These are phyloP conservation scores for Nomada goodeniana DNA, from an alignment of 2,888 invertebrate genomes.

Conservation along the genomic window DNA sequence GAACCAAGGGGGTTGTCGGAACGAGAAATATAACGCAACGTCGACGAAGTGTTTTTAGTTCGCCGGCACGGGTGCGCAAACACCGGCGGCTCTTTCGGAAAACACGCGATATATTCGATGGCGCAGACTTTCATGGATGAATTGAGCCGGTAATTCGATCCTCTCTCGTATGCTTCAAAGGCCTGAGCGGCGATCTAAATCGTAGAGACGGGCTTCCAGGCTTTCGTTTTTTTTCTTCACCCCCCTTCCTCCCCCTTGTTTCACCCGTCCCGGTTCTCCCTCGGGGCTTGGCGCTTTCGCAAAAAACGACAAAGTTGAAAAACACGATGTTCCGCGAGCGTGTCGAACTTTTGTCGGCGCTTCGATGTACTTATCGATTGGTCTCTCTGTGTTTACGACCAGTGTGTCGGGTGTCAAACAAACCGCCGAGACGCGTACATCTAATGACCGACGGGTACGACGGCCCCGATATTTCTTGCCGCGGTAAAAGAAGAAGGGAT, in stretches of 20 bases:
- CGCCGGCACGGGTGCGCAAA: conserved; percentile 12
- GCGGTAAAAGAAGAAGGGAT: no score
- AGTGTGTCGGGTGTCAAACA: neutral
- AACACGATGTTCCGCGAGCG: neutral
- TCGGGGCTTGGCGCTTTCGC: conserved; percentile 19
- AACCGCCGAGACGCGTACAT: neutral
- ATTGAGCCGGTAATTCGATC: conserved; percentile 55
- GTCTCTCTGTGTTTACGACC: neutral
- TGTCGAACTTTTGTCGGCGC: neutral
- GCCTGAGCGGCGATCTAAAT: conserved; percentile 44
- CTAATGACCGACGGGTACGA: no score
- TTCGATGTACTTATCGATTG: no score
- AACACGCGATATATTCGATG: conserved; percentile 39
- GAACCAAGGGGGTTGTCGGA: conserved; percentile 2
- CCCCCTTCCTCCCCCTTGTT: neutral
- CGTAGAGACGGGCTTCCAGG: conserved; percentile 23
- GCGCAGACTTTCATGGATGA: conserved; percentile 49
- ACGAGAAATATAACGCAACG: conserved; percentile 16
- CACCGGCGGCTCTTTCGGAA: conserved; percentile 5
- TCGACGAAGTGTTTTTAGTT: conserved; percentile 26
- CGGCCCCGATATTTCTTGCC: no score
- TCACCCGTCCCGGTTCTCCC: neutral
- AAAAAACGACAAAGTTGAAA: neutral
- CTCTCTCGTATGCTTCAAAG: conserved; percentile 33
- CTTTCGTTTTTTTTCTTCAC: neutral